Evolutionary conservation across 1,140 invertebrate species (phyloP), one percentile per base, ranked within the genome.

Genomic region (Orius laevigatus): DNA sequence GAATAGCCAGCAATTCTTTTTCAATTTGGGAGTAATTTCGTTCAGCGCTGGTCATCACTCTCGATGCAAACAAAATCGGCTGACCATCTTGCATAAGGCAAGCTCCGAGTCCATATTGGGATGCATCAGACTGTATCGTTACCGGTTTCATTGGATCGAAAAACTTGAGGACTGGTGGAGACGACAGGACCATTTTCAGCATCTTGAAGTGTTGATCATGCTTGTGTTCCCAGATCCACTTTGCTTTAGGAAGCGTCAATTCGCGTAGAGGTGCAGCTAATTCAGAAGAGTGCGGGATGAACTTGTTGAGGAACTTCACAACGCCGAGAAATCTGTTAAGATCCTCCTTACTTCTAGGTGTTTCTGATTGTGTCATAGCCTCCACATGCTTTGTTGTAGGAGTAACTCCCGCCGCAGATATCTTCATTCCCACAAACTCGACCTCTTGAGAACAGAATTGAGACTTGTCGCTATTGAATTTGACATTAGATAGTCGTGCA

Each of bases 21-120:
- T 63, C 63, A 19, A 58, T 57, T 54, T 58, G 59, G 8, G 57
- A 53, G 50, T 58, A 64, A 8, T 56, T 55, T 43, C n/a, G n/a
- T 16, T 46, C 44, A 34, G 50, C 42, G 6, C 59, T 43, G 15
- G 46, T 63, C 6, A 69, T 46, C 18, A 55, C 53, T 53, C 61
- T 52, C 9, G 58, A 61, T 9, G 52, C 55, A 60, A 60, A 70
- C 15, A 56, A 54, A 2, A 70, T 56, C 5, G 62, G 64, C 25
- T 60, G 46, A 12, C 54, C 53, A 54, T 50, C 55, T 53, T 57
- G 59, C 25, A 61, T 40, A n/a, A n/a, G n/a, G n/a, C 53, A 58
- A 36, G 42, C 49, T 8, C 55, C 56, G 46, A 58, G 46, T 8
- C 58, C 61, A 39, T 43, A 40, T 44, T 59, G 36, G 2, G 56